Evolutionary conservation across 2,797 vertebrate genomes (phyloP), one percentile per base, ranked within the genome.

Genomic region (Acrossocheilus wenchowensis): DNA sequence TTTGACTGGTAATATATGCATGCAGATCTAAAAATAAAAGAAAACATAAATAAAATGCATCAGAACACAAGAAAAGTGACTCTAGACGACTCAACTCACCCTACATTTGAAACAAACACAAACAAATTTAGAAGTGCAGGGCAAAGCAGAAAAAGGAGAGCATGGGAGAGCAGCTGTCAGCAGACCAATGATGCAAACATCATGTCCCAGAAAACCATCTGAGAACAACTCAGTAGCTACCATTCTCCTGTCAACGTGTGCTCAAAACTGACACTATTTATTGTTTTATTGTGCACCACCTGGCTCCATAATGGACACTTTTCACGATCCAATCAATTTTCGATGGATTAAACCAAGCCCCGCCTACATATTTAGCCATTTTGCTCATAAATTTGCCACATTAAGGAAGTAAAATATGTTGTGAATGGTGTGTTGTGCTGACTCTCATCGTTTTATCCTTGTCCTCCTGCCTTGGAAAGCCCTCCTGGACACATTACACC

Each of bases 381-480:
- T 62, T 9, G 6, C 52, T 41, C 54, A 74, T 43, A 74, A 74
- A n/a, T 45, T 7, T 34, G 72, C 15, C 23, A 80, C 39, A 64
- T 80, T 34, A 80, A 7, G 9, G 60, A 64, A 62, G 60, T 45
- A n/a, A 30, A 41, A 36, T 7, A 8, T 4, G 19, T 60, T 43
- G 14, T 5, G 8, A 43, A 15, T 6, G 17, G 34, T 7, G 50
- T 15, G 39, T 60, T 57, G 7, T 41, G 54, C 8, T 21, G 36
- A 95, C 94, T 96, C 96, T 93, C 96, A 96, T 97, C 96, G 96
- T 97, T 96, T 95, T 94, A 95, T 96, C 95, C 97, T 97, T 97
- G 95, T 96, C 96, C 96, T 96, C n/a, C 94, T 95, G 89, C 90
- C 85, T 66, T 89, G 87, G 88, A 41, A 93, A 90, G 91, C 91